Evolutionary conservation across 92 coral and sea anemone genomes (phyloP), one percentile per base, ranked within the genome.

Genomic region (Parazoanthus swiftii): DNA sequence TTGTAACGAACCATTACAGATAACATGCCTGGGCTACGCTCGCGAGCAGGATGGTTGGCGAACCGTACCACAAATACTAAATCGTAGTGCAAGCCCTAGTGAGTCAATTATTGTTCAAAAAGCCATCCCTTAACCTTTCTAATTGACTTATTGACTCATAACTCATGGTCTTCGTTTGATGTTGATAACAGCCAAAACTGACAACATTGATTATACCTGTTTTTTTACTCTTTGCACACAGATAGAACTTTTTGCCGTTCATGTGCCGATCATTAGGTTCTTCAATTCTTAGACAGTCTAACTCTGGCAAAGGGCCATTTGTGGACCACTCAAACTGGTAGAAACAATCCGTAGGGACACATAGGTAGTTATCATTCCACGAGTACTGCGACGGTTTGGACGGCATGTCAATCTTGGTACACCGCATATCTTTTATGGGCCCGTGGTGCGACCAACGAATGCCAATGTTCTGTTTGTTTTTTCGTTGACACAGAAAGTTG

Each of bases 311-410:
- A 18, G 37, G 96, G 93, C 81, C 88, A 15, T 76, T 73, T 13
- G 92, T 90, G 83, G 85, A 80, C 98, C 98, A 95, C 56, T 84
- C 68, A 83, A 95, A 95, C 85, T 91, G 90, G 75, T 95, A 95
- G 38, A 91, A 91, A 6, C 94, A 88, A 35, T 91, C 93, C 6
- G 44, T 78, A 4, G 98, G 94, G 91, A 94, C 92, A 81, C 98
- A 95, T 75, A 94, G 67, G 46, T 93, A 90, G 65, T 91, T 86
- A 77, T 89, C 80, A 73, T 85, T 83, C 98, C 98, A 95, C 11
- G 79, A 48, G 20, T 33, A 67, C 42, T 76, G 43, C 3, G 88
- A 81, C 33, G 59, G 10, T 82, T 86, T 92, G 20, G 82, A 42
- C 1, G 86, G 86, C 8, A 82, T 38, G 10, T 39, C 36, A 66